Base-by-base conservation (phyloP, 2,113 vertebrate genomes). In the Danionella cerebrum region DNA sequence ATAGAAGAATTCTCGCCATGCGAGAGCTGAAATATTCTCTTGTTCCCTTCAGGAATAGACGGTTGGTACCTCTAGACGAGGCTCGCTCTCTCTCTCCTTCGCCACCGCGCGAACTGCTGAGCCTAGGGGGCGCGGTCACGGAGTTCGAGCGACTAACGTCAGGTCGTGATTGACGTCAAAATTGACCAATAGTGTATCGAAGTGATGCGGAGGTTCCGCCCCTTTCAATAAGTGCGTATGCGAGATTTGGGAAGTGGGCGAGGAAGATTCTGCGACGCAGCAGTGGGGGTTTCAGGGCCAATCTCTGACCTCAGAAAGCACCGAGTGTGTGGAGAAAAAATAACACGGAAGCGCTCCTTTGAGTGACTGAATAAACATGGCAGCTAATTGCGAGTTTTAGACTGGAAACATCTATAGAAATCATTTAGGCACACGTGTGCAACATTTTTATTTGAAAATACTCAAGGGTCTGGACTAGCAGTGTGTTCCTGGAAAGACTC, bases 31-130 rank as follows among this genome's bases (percentile, higher is more conserved):
- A 55, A 54, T 69, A 29, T 33, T 31, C 9, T 39, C 33, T 52
- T 63, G 13, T 24, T 24, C 8, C 12, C 44, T 10, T 2, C 35
- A 21, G 48, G 42, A 63, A 63, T 39, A 45, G 48, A 65, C 41
- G 31, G 73, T 62, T 71, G 31, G 55, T 47, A 35, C 70, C 57
- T 67, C 69, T 36, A 38, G 29, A 47, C n/a, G 63, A 82, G 67
- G 72, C 25, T n/a, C n/a, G 44, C 59, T 51, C 72, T 39, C 70
- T 25, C 33, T 72, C 13, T 60, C 27, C 57, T 54, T 33, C n/a
- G 50, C 42, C 18, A 70, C 75, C 72, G 58, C 65, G 77, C 47
- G 63, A 69, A 77, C 55, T 66, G 19, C 57, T 73, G 58, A 60
- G 27, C 73, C 67, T 36, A 58, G 73, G 63, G 66, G 73, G 69